Evolutionary conservation across 2,888 invertebrate genomes (phyloP).

Genomic region (Chouioia cunea): DNA sequence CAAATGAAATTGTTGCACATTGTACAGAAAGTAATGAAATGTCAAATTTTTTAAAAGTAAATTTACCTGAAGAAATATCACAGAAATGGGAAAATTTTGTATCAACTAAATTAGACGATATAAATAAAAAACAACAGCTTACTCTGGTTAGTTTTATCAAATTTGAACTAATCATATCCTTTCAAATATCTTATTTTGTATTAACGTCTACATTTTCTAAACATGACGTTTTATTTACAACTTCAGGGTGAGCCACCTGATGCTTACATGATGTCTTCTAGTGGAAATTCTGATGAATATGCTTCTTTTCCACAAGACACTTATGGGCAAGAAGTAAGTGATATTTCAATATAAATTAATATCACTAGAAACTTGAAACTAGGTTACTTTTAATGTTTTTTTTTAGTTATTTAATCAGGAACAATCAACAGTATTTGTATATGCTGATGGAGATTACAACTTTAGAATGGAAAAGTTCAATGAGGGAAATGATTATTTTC

Average conservation of each 20-base stretch:
- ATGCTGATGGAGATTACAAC: slow-evolving; percentile 75
- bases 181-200: slow-evolving; percentile 9
- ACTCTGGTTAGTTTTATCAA: slow-evolving; percentile 55
- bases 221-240: no score
- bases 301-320: slow-evolving; percentile 67
- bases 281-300: slow-evolving; percentile 46
- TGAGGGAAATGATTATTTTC: slow-evolving; percentile 71
- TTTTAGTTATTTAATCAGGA: slow-evolving; percentile 70
- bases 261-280: slow-evolving; percentile 39
- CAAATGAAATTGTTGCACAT: slow-evolving; percentile 71
- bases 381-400: not conserved
- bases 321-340: slow-evolving; percentile 36
- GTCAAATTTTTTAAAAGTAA: slow-evolving; percentile 70
- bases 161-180: not conserved
- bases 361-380: not conserved
- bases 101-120: slow-evolving; percentile 57
- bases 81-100: slow-evolving; percentile 61
- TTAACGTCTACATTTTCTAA: not conserved
- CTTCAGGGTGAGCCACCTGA: slow-evolving; percentile 47
- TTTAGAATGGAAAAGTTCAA: slow-evolving; percentile 71
- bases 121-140: slow-evolving; percentile 62
- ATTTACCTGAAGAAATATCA: slow-evolving; percentile 68
- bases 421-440: slow-evolving; percentile 74
- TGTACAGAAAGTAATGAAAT: slow-evolving; percentile 73
- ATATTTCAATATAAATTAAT: not conserved